Base-by-base conservation (phyloP, 2,797 vertebrate species). In the Triplophysa yarkandensis region DNA sequence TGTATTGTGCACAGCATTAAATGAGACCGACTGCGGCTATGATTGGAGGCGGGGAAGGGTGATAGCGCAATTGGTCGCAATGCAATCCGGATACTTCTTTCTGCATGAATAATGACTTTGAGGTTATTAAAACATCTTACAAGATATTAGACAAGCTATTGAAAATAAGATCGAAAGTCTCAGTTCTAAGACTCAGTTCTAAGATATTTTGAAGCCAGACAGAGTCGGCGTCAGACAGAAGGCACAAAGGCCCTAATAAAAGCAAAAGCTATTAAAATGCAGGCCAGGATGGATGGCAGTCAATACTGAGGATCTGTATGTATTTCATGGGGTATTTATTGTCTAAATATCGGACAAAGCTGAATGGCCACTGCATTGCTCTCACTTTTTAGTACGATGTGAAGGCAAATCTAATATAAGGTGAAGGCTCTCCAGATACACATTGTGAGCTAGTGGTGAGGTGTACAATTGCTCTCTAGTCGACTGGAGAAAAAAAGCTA, bases 321-420 rank as follows among this genome's bases (percentile, higher is more conserved):
- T 82, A 76, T 83, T 83, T 83, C 79, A 83, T 63, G 64, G 76
- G 78, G 73, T 76, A 64, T 83, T 79, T 81, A 73, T 84, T 71
- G 80, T 80, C 76, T 74, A 79, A 79, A 79, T 77, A 69, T 78
- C 62, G 60, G 68, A 83, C 82, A 54, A 70, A 78, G 58, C 44
- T 71, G 65, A 41, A 65, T 2, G 66, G 39, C 76, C 74, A 41
- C 16, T 28, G 54, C 9, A 73, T 9, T 2, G 14, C 32, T 66
- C 78, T 16, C 52, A 81, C n/a, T 62, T 81, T 67, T 74, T 54
- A 48, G 58, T 36, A 63, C 3, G 52, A 71, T 65, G 39, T 63
- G 80, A 71, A 57, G 65, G 77, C 68, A 77, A 82, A 82, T 73
- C 60, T 57, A 82, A 76, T 70, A 62, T 62, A 39, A 34, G 65